Conservation (phyloP, 2,888 invertebrate species). For the Leptinotarsa tumamoca region DNA sequence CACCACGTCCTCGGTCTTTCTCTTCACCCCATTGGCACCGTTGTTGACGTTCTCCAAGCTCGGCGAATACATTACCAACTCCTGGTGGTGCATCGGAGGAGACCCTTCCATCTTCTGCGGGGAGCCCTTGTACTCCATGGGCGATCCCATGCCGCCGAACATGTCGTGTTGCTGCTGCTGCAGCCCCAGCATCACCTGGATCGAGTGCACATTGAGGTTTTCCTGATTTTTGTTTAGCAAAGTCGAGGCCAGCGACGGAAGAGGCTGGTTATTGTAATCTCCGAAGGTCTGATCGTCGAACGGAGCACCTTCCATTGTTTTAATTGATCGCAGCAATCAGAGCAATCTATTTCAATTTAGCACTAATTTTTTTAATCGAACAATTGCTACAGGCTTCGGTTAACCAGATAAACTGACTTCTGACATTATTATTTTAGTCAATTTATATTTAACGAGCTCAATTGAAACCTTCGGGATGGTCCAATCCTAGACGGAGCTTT, state of each 20-base stretch:
- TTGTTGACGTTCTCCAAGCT: slow-evolving; percentile 57
- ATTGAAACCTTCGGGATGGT: slow-evolving; percentile 55
- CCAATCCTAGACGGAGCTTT: slow-evolving; percentile 54
- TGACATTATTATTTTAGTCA: slow-evolving; percentile 67
- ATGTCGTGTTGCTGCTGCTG: slow-evolving; percentile 67
- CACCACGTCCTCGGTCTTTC: slow-evolving; percentile 64
- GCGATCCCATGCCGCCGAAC: slow-evolving; percentile 66
- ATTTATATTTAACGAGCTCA: slow-evolving; percentile 68
- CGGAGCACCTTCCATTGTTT: slow-evolving; percentile 75
- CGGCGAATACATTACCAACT: slow-evolving; percentile 62
- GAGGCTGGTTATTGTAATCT: slow-evolving; percentile 76
- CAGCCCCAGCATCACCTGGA: slow-evolving; percentile 78
- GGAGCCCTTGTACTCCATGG: slow-evolving; percentile 66
- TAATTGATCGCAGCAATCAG: slow-evolving; percentile 61
- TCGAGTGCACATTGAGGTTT: slow-evolving; percentile 73
- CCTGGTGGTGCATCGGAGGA: slow-evolving; percentile 66
- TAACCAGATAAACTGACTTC: slow-evolving; percentile 60
- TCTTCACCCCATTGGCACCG: slow-evolving; percentile 54
- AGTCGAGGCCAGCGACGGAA: slow-evolving; percentile 64
- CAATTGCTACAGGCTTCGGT: slow-evolving; percentile 51
- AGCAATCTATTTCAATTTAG: slow-evolving; percentile 62
- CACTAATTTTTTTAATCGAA: slow-evolving; percentile 57
- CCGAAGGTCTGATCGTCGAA: slow-evolving; percentile 85
- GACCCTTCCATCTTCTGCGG: slow-evolving; percentile 67
- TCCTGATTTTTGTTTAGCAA: slow-evolving; percentile 60